Conservation (phyloP, 2,797 vertebrate genomes). For the Malurus splendens region DNA sequence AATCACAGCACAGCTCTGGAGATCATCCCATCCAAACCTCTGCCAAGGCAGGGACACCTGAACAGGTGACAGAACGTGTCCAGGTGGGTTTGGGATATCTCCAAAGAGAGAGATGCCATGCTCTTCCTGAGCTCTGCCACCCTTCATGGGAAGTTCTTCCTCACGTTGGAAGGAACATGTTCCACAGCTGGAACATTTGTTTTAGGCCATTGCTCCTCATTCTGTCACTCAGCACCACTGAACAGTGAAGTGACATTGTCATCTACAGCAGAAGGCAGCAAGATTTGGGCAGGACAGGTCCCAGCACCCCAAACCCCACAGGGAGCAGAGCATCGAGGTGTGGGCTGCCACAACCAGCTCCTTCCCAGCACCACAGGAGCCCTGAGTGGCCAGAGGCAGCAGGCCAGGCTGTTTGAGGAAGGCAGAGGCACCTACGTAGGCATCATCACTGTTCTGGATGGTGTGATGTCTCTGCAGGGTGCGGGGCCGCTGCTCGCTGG, state of each 20-base stretch:
- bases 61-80: background rate
- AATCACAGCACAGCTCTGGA: background rate
- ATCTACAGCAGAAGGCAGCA: background rate
- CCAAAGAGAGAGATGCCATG: background rate
- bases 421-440: conserved; percentile 79
- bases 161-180: background rate
- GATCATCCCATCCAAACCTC: background rate
- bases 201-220: background rate
- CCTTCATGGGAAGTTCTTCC: background rate
- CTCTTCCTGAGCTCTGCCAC: background rate
- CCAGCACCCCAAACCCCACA: background rate
- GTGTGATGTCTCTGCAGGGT: conserved; percentile 95
- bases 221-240: background rate
- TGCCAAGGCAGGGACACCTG: background rate
- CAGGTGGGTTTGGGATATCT: background rate
- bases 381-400: background rate
- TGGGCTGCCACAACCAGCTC: background rate
- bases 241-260: background rate
- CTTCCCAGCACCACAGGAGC: background rate
- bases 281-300: background rate
- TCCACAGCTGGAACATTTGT: background rate
- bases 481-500: conserved; percentile 77
- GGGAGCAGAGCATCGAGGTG: background rate
- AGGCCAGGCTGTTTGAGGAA: background rate
- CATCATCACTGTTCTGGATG: conserved; percentile 96